phyloP scores from a whole-genome alignment of 2,113 vertebrate species.

The Ranitomeya imitator region DNA sequence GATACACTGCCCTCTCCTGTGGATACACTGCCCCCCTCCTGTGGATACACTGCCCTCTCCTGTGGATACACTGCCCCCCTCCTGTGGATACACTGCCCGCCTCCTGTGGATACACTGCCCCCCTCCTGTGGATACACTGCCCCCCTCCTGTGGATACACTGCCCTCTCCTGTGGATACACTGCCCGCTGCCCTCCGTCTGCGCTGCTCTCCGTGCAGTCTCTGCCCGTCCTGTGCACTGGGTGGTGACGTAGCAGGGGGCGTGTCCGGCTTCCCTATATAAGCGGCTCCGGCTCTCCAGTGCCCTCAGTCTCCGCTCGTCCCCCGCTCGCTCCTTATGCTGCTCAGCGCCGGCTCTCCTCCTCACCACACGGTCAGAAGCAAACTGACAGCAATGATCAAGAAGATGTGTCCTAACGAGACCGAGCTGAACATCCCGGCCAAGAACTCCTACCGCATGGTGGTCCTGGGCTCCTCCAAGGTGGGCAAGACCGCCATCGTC shows the following conservation, averaged over 20 bases:
- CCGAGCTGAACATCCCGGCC: constrained; percentile 88
- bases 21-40: no score
- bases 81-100: neutral
- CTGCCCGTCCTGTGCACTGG: neutral
- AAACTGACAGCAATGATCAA: constrained; percentile 87
- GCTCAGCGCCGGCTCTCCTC: neutral
- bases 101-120: neutral
- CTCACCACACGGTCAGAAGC: neutral
- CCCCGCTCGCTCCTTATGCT: neutral
- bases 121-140: neutral
- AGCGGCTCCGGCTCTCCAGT: constrained; percentile 49
- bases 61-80: neutral
- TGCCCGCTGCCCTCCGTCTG: neutral
- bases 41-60: no score
- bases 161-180: neutral
- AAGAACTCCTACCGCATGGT: constrained; percentile 99
- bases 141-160: neutral
- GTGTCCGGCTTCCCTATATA: constrained; percentile 63
- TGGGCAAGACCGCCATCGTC: constrained; percentile 96
- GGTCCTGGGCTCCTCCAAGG: constrained; percentile 95
- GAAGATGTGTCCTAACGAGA: constrained; percentile 89
- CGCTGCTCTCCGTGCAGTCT: neutral
- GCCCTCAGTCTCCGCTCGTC: neutral
- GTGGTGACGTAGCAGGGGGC: constrained; percentile 58
- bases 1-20: no score